phyloP scores from a whole-genome alignment of 2,113 vertebrate species.

The Arizona elegans region DNA sequence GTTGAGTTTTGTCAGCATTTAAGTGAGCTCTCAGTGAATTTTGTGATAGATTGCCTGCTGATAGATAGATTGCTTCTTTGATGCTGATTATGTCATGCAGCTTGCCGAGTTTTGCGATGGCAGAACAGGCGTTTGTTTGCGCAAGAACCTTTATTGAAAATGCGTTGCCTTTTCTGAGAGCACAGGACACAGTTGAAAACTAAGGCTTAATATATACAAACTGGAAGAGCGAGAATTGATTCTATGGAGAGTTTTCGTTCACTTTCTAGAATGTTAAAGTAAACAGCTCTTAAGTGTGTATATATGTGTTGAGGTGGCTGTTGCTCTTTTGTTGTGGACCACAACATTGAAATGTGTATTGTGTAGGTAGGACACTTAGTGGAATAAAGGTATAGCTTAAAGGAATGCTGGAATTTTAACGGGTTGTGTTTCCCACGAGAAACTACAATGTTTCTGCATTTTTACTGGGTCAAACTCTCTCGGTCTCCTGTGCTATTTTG shows the following conservation, averaged over 20 bases:
- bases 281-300: neutral
- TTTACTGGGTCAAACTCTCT: neutral
- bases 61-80: neutral
- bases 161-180: neutral
- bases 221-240: neutral
- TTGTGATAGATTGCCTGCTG: neutral
- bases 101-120: neutral
- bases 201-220: neutral
- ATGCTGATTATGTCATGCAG: neutral
- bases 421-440: fast-evolving
- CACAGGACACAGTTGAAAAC: neutral
- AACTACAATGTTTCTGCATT: neutral
- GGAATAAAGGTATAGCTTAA: fast-evolving
- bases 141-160: neutral
- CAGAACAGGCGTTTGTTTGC: neutral
- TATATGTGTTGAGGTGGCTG: neutral
- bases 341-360: fast-evolving
- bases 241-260: neutral
- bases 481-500: neutral
- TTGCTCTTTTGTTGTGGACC: fast-evolving
- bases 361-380: fast-evolving
- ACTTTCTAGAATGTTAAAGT: neutral
- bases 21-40: neutral
- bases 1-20: conserved; percentile 18
- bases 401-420: neutral